Percentiles rank a stretch among this genome's conserved stretches.
Conservation (phyloP, 2,797 vertebrate genomes). For the Acropternis orthonyx region DNA sequence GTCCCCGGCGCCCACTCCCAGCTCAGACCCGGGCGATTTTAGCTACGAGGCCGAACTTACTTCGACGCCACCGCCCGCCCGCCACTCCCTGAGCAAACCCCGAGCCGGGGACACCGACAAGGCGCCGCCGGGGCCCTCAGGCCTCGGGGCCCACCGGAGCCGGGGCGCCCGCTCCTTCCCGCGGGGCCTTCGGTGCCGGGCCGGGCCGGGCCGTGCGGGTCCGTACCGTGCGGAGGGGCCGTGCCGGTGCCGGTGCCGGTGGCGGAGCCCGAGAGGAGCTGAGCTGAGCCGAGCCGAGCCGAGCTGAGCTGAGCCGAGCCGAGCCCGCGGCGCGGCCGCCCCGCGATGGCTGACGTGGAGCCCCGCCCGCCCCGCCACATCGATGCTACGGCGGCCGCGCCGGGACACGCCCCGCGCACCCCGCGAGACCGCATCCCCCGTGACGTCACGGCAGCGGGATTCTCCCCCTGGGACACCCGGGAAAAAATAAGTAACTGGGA, state of each 20-base stretch:
- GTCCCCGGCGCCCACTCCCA: too few species aligned
- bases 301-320: not conserved
- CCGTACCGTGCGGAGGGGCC: not conserved
- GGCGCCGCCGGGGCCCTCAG: not conserved
- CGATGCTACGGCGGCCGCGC: conserved; percentile 28
- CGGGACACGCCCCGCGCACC: not conserved
- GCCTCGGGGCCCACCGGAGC: not conserved
- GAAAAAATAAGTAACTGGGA: not conserved
- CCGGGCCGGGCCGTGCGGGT: not conserved
- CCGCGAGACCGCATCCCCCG: too few species aligned
- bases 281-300: not conserved
- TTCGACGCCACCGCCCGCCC: accelerated
- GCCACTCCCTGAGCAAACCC: accelerated
- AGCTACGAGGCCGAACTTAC: accelerated
- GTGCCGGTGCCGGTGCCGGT: not conserved
- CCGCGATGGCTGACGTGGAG: conserved; percentile 68
- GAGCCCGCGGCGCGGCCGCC: not conserved
- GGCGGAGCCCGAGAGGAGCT: too few species aligned
- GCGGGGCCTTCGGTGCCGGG: not conserved
- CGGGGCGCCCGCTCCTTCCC: too few species aligned
- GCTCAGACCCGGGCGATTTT: not conserved
- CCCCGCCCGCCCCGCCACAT: conserved; percentile 19
- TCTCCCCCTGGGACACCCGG: accelerated
- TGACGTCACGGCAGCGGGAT: not conserved
- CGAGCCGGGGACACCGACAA: too few species aligned